Evolutionary conservation across 2,113 vertebrate genomes (phyloP).

Genomic region (Oreochromis aureus): DNA sequence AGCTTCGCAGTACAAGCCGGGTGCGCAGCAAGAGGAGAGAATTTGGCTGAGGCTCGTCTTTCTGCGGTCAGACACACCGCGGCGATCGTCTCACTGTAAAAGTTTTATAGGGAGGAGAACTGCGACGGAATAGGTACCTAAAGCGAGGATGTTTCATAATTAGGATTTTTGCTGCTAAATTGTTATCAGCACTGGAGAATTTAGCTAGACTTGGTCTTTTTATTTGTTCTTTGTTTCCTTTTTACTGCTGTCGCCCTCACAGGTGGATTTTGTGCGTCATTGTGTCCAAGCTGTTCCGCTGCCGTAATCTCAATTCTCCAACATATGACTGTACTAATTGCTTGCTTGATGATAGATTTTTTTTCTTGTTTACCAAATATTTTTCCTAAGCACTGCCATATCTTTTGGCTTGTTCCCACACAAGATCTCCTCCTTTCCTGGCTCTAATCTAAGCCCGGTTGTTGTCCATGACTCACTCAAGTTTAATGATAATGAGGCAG

Average conservation of each 20-base stretch:
- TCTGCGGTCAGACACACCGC: conserved; percentile 13
- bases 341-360: neutral
- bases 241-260: neutral
- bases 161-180: neutral
- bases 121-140: neutral
- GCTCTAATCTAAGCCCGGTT: neutral
- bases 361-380: neutral
- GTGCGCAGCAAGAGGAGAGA: conserved; percentile 21
- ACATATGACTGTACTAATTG: neutral
- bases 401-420: neutral
- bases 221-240: neutral
- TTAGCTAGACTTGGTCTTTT: rapidly evolving
- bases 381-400: neutral
- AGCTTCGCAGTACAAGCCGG: neutral
- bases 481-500: conserved; percentile 19
- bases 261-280: neutral
- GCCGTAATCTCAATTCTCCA: neutral
- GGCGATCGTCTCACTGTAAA: neutral
- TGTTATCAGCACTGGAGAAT: neutral
- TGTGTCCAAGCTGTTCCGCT: neutral
- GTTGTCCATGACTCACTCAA: conserved; percentile 27
- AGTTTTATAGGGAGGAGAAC: conserved; percentile 24
- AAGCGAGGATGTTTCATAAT: neutral
- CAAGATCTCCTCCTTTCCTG: neutral
- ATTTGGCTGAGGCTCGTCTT: neutral